Evolutionary conservation across 2,888 invertebrate species (phyloP), one percentile per base, ranked within the genome.

Genomic region (Drosophila longiperda): DNA sequence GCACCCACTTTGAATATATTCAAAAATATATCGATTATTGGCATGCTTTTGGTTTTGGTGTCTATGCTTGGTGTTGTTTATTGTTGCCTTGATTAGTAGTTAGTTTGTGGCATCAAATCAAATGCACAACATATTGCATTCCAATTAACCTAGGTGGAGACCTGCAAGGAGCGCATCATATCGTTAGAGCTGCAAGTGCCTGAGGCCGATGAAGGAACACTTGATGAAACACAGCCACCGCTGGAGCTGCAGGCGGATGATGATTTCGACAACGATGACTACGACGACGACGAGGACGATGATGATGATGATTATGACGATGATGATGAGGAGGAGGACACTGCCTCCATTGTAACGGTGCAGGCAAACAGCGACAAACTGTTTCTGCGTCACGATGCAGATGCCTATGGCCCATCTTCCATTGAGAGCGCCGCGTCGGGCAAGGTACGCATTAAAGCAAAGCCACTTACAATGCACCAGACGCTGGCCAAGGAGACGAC

Each of bases 81-180:
- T 52, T 67, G 58, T 73, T 65, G 86, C 68, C 59, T 65, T 77
- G 70, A 78, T 79, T 81, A 81, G 75, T 76, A 71, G 29, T 69
- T 89, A 78, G 70, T 73, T 38, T 73, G 49, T 69, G 53, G 60
- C 57, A 67, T 48, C 62, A 79, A 86, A 83, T 57, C 72, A 68
- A 84, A 72, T 88, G 83, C 83, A 89, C 87, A 85, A 86, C 73
- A 62, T 82, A 75, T 87, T 73, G 82, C 75, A 85, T 90, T 87
- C 89, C 78, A 85, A 86, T 91, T 77, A 83, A 90, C 83, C 83
- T 91, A 93, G 97, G 97, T 97, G 93, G 97, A 98, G 95, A 97
- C 97, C 74, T 96, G 97, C 77, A 96, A 97, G 93, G 97, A 97
- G 94, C 97, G 97, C 94, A 97, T 98, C 87, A 97, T 98, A 93